phyloP scores from a whole-genome alignment of 1,140 invertebrate species.

The Cydia splendana region DNA sequence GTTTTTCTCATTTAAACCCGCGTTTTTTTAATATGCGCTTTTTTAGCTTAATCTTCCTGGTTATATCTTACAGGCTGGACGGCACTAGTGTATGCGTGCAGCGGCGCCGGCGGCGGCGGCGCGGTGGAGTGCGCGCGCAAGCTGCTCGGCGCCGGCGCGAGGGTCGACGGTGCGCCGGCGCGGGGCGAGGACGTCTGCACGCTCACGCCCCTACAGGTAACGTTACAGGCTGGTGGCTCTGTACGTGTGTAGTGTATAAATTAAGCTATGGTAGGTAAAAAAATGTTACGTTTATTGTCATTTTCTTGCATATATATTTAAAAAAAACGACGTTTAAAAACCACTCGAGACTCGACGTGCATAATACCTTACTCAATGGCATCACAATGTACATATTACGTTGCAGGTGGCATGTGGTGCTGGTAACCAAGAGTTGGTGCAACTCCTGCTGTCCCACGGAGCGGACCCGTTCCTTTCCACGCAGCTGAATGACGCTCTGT shows the following conservation, averaged over 20 bases:
- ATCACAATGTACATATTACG: constrained; percentile 36
- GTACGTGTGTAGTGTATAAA: too few species aligned
- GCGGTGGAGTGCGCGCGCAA: constrained; percentile 82
- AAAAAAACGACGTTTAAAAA: too few species aligned
- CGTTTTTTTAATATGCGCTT: too few species aligned
- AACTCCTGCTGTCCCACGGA: constrained; percentile 88
- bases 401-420: constrained; percentile 87
- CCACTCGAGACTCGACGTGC: too few species aligned
- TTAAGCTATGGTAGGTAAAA: too few species aligned
- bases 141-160: constrained; percentile 88
- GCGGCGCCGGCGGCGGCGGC: constrained; percentile 79
- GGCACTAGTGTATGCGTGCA: constrained; percentile 76
- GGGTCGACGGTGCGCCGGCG: constrained; percentile 91
- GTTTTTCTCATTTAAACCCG: too few species aligned
- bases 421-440: constrained; percentile 90
- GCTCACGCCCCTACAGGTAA: constrained; percentile 90
- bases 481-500: constrained; percentile 89
- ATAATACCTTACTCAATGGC: too few species aligned
- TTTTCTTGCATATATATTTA: too few species aligned
- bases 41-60: too few species aligned
- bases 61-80: constrained; percentile 63
- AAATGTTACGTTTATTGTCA: too few species aligned
- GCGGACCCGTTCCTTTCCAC: constrained; percentile 93
- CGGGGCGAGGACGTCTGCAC: constrained; percentile 91
- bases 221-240: too few species aligned